phyloP scores from a whole-genome alignment of 1,140 invertebrate species.

The Bombus haemorrhoidalis region DNA sequence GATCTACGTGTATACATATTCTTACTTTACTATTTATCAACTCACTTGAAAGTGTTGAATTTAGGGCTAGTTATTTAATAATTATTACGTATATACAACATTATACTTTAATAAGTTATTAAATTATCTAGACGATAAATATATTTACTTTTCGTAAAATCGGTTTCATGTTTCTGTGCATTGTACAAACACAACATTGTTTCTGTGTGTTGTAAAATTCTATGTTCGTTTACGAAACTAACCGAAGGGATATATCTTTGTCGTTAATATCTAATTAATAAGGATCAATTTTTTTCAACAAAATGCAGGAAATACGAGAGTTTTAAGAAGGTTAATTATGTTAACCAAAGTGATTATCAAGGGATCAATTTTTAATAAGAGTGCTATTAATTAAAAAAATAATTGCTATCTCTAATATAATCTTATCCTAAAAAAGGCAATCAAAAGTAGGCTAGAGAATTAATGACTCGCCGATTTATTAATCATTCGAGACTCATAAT shows the following conservation, averaged over 20 bases:
- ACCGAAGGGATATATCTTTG: no score
- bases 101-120: no score
- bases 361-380: no score
- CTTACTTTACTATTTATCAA: background rate
- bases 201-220: no score
- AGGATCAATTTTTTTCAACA: background rate
- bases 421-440: background rate
- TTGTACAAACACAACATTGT: no score
- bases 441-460: background rate
- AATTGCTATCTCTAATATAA: background rate
- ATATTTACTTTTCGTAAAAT: no score
- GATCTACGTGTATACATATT: background rate
- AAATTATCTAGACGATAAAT: background rate
- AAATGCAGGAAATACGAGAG: background rate
- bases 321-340: background rate
- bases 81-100: background rate
- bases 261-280: background rate
- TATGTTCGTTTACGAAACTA: background rate
- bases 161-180: background rate
- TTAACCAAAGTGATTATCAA: no score
- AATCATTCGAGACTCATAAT: background rate
- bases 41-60: no score
- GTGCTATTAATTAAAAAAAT: no score
- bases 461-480: conserved; percentile 2
- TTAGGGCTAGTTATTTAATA: background rate